These are phyloP conservation scores for Mylabris phalerata DNA, from an alignment of 1,140 invertebrate genomes.

Conservation along the genomic window DNA sequence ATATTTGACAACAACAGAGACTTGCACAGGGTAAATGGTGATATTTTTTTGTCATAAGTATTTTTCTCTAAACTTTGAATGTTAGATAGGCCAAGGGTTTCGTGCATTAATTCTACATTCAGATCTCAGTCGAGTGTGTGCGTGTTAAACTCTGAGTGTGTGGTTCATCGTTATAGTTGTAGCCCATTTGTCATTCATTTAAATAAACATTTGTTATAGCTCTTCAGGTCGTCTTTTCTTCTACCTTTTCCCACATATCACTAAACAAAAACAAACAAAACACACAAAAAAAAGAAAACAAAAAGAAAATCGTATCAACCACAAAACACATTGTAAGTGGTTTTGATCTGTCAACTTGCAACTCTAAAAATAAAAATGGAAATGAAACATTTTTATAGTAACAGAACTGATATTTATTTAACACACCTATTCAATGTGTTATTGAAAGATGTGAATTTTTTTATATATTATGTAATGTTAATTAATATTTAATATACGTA, in stretches of 20 bases:
- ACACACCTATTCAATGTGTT: slow-evolving; percentile 28
- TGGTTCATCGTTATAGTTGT: slow-evolving; percentile 36
- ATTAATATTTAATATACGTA: slow-evolving; percentile 30
- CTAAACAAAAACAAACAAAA: not conserved
- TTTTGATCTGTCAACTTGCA: slow-evolving; percentile 1
- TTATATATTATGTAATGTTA: slow-evolving; percentile 29
- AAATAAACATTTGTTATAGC: slow-evolving; percentile 37
- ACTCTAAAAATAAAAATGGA: slow-evolving; percentile 4
- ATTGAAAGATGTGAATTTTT: slow-evolving; percentile 27
- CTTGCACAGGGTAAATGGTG: slow-evolving; percentile 46
- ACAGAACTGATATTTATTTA: slow-evolving; percentile 35
- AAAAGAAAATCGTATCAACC: slow-evolving; percentile 22
- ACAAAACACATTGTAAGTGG: slow-evolving; percentile 28
- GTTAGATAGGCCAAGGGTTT: slow-evolving; percentile 43
- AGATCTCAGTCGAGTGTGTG: slow-evolving; percentile 40
- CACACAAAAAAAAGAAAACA: not conserved
- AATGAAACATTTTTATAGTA: slow-evolving; percentile 27
- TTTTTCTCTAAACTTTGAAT: slow-evolving; percentile 44
- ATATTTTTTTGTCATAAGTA: slow-evolving; percentile 46
- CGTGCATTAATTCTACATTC: slow-evolving; percentile 42
- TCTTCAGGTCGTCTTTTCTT: slow-evolving; percentile 31
- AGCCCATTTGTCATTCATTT: slow-evolving; percentile 32
- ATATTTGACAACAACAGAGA: slow-evolving; percentile 41
- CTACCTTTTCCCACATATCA: slow-evolving; percentile 32
- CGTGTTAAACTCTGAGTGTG: slow-evolving; percentile 30